Evolutionary conservation across 2,888 invertebrate species (phyloP), one percentile per base, ranked within the genome.

Genomic region (Helleia helle): DNA sequence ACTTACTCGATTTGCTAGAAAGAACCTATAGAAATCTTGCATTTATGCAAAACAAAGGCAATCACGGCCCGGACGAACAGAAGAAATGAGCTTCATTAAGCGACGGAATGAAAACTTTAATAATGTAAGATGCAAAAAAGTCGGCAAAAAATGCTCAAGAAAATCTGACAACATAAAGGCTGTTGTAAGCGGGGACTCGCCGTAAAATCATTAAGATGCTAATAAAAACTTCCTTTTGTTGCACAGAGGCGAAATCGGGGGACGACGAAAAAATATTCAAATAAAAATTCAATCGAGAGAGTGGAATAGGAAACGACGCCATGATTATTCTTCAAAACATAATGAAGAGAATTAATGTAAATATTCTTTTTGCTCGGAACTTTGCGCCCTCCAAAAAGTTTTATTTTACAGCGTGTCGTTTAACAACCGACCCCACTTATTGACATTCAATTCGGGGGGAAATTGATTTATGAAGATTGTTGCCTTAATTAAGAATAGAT

Each of bases 161-260:
- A 84, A 84, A 84, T 84, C 84, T 84, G 84, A 83, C 84, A 81
- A 83, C 84, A 84, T 84, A 84, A 84, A 84, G 84, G 80, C 83
- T 80, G 79, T 80, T 83, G 83, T 84, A 84, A 84, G 80, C 74
- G 75, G 80, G 79, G 80, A 76, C 76, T 72, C 72, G 76, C 81
- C 84, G 86, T 86, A 85, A 86, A 86, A 86, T 86, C 86, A 86
- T 86, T 86, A 86, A 85, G 86, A 86, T 85, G 86, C 86, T 85
- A 85, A 85, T 86, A 86, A 85, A 85, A 86, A 84, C 85, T 84
- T 85, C 80, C 84, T 84, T 83, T 83, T 83, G 83, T 83, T 66
- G 69, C 71, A 62, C 76, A 71, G 77, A 73, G 76, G 72, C 74
- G 76, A 74, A 80, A 77, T 74, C 65, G 53, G 67, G 65, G 65